Base-by-base conservation (phyloP, 2,113 vertebrate genomes). In the Zeus faber region DNA sequence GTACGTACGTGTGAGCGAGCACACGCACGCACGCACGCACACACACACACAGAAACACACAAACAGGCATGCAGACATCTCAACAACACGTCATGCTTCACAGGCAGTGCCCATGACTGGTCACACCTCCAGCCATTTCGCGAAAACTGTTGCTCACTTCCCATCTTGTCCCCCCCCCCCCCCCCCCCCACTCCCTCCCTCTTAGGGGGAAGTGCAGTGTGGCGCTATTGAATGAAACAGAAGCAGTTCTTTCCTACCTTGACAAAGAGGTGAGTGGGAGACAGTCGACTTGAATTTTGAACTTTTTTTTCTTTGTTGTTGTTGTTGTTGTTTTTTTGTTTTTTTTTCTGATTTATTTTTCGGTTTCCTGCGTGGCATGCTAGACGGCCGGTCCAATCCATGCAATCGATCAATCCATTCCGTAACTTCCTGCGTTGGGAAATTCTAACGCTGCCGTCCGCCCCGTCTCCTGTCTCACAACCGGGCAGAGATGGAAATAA, bases 191-290 rank as follows among this genome's bases (percentile, higher is more conserved):
- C 10, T 49, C 49, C 61, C 40, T 66, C 8, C 54, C 14, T 23
- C 48, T 2, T 67, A 98, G 96, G 91, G 96, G 96, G 58, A 98
- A 98, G 84, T 98, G 95, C 89, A 95, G 92, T 26, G 95, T 98
- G 59, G 93, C 95, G 0, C 91, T 98, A 79, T 84, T 98, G 77
- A 98, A 98, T 45, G 96, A 98, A 76, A 98, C 96, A 0, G 96
- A 98, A 70, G 92, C 92, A 0, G 94, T 98, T 57, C 82, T 96
- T 54, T 94, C 95, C 0, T 98, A 98, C 81, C 91, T 98, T 79
- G 95, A 97, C 67, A 98, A 95, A 90, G 96, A 98, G 94, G 95
- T 98, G 91, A 70, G 62, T 20, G 3, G 37, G 8, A 55, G n/a
- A 21, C 23, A 27, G 52, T 9, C 10, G 10, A 44, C 17, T 20